Evolutionary conservation across 2,888 invertebrate species (phyloP), one percentile per base, ranked within the genome.

Genomic region (Lithosia quadra): DNA sequence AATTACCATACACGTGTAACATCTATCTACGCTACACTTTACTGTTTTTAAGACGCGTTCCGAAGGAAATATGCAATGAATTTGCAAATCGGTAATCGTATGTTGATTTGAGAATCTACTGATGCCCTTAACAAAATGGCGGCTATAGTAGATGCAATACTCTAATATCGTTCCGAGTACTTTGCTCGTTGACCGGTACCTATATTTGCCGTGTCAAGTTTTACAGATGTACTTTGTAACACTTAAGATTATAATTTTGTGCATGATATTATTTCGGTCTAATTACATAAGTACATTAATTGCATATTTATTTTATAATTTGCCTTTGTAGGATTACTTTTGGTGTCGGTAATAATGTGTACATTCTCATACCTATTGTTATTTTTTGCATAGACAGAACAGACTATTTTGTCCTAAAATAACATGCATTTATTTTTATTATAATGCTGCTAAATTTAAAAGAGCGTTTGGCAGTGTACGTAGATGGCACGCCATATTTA

Each of bases 1-100:
- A 83, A 84, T 78, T 85, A 85, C 77, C 79, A 86, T 88, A 91
- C 90, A 91, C 88, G 93, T 92, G 91, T 85, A 87, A 87, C 82
- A 86, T 87, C 81, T 75, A 84, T 86, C 79, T 85, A 75, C 80
- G 81, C 79, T 86, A 92, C 91, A 92, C 90, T 81, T 74, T 74
- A 69, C 68, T 68, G 73, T 72, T 71, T 39, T 71, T 66, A 61
- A 67, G 61, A 63, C 67, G 77, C 79, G 77, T 72, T 72, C 73
- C 69, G 56, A 71, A 70, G 74, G 77, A 72, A 81, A 72, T 69
- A 74, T 74, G 73, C 78, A 69, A 72, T 71, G 68, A 72, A 72
- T 69, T 75, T 73, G 74, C 74, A 74, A 83, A 68, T 75, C 65
- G 84, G 84, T 83, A 82, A 80, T 73, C 72, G 77, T 82, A 77